Conservation (phyloP, 1,140 invertebrate species). For the Archivesica marissinica region DNA sequence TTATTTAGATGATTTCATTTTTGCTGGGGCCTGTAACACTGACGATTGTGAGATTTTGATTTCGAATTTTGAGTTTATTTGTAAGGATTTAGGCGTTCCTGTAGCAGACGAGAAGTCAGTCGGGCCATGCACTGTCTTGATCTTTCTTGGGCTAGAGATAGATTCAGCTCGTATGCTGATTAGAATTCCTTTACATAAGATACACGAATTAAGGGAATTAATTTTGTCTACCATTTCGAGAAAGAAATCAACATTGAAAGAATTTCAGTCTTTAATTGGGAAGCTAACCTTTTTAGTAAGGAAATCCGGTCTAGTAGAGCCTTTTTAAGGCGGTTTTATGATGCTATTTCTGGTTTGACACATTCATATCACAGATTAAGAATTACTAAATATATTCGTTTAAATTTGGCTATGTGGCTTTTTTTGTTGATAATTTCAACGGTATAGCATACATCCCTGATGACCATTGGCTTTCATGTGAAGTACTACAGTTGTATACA, state of each 20-base stretch:
- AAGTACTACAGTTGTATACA: constrained; percentile 34
- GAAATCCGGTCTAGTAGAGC: constrained; percentile 26
- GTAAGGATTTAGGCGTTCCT: neutral
- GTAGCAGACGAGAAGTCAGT: constrained; percentile 1
- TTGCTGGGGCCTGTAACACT: neutral
- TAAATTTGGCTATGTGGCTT: constrained; percentile 47
- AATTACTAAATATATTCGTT: neutral
- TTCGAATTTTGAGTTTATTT: neutral
- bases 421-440: constrained; percentile 28
- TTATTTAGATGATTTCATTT: constrained; percentile 23
- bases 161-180: neutral
- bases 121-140: neutral
- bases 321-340: constrained; percentile 48
- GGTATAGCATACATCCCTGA: constrained; percentile 39
- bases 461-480: neutral
- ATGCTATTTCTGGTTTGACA: constrained; percentile 22
- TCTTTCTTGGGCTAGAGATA: neutral
- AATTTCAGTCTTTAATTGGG: constrained; percentile 45
- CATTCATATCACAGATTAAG: constrained; percentile 32
- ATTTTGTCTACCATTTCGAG: neutral
- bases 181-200: neutral
- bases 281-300: constrained; percentile 43
- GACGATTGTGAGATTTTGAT: neutral
- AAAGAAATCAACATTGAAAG: constrained; percentile 14
- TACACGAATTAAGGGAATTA: neutral